A percentile compares a stretch with the other conserved stretches of the same genome.
These are phyloP conservation scores for Ammodytes marinus DNA, from an alignment of 2,113 vertebrate genomes.

Conservation along the genomic window DNA sequence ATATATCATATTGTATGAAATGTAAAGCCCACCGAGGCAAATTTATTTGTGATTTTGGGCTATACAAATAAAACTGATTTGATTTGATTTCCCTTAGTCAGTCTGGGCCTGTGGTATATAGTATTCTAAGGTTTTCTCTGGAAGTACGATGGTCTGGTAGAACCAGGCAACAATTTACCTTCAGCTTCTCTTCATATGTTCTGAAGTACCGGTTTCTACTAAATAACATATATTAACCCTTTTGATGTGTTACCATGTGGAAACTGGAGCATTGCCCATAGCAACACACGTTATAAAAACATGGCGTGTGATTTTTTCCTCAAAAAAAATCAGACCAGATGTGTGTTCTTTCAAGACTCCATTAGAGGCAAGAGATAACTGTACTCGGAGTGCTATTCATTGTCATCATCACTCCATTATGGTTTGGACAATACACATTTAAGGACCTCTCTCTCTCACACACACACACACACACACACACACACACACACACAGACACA, in stretches of 20 bases:
- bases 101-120: too few relatives aligned
- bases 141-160: too few relatives aligned
- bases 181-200: too few relatives aligned
- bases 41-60: too few relatives aligned
- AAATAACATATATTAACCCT: not conserved
- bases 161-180: too few relatives aligned
- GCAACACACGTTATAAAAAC: conserved; percentile 16
- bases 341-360: not conserved
- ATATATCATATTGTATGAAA: too few relatives aligned
- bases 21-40: too few relatives aligned
- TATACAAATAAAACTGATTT: too few relatives aligned
- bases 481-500: not conserved
- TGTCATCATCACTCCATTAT: not conserved
- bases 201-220: not conserved
- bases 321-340: not conserved
- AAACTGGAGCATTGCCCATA: conserved; percentile 17
- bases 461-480: not conserved
- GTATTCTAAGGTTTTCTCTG: too few relatives aligned
- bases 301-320: not conserved
- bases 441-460: not conserved
- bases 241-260: not conserved
- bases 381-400: not conserved
- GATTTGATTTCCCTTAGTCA: too few relatives aligned
- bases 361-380: not conserved
- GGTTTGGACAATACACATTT: not conserved